phyloP scores from a whole-genome alignment of 2,888 invertebrate genomes.

The Pandemis corylana region DNA sequence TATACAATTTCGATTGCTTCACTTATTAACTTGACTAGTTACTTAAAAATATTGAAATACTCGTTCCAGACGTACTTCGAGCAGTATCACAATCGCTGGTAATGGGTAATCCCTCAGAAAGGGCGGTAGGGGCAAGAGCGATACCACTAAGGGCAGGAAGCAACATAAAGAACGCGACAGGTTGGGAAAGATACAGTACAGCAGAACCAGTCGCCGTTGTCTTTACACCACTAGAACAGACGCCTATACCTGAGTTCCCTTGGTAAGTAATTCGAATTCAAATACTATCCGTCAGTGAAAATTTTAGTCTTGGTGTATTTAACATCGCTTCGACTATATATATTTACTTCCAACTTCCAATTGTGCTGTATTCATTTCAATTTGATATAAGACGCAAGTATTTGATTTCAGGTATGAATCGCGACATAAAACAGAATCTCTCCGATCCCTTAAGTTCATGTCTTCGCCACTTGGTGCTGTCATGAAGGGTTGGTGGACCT shows the following conservation, averaged over 20 bases:
- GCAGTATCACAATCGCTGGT: constrained; percentile 90
- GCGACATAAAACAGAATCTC: constrained; percentile 84
- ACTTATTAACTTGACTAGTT: too few relatives aligned
- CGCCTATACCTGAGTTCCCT: constrained; percentile 88
- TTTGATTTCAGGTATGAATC: constrained; percentile 84
- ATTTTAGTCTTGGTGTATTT: too few relatives aligned
- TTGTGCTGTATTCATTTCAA: not conserved
- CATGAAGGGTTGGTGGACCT: constrained; percentile 93
- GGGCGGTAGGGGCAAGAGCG: constrained; percentile 84
- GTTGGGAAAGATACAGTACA: constrained; percentile 73
- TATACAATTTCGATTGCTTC: too few relatives aligned
- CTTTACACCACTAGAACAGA: constrained; percentile 85
- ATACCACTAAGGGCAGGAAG: constrained; percentile 70
- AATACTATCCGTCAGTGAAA: too few relatives aligned
- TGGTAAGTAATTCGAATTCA: constrained; percentile 80
- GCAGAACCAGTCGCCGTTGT: constrained; percentile 76
- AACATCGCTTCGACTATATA: not conserved
- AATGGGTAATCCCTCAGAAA: constrained; percentile 74
- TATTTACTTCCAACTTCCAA: not conserved
- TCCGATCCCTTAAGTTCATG: constrained; percentile 89
- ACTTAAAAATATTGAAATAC: not conserved
- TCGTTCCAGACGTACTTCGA: constrained; percentile 87
- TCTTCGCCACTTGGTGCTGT: constrained; percentile 86
- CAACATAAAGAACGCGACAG: constrained; percentile 71
- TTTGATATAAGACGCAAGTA: not conserved